A percentile compares a stretch with the other conserved stretches of the same genome.
phyloP scores from a whole-genome alignment of 2,113 vertebrate genomes.

The Oceanites oceanicus region DNA sequence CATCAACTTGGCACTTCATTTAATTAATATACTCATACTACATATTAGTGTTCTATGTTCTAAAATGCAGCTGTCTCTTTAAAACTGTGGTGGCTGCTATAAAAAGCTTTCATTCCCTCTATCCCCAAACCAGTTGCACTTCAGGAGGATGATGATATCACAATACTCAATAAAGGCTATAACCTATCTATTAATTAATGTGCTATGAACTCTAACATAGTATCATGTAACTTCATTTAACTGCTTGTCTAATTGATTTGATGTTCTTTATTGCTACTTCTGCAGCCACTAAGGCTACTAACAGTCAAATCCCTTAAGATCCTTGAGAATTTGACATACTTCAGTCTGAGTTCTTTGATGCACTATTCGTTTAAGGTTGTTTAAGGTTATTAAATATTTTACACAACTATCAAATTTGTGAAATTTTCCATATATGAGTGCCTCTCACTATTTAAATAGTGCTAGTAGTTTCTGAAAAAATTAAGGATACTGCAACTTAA shows the following conservation, averaged over 20 bases:
- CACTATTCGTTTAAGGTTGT: not conserved
- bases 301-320: not conserved
- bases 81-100: not conserved
- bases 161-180: not conserved
- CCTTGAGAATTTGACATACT: not conserved
- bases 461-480: not conserved
- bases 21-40: not conserved
- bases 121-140: not conserved
- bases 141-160: not conserved
- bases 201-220: not conserved
- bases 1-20: not conserved
- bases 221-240: not conserved
- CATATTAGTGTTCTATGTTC: not conserved
- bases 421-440: not conserved
- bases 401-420: not conserved
- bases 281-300: not conserved
- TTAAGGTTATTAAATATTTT: not conserved
- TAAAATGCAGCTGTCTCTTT: not conserved
- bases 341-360: not conserved
- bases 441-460: not conserved
- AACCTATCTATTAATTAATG: not conserved
- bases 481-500: constrained; percentile 77
- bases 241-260: not conserved
- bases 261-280: not conserved
- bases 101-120: not conserved